Evolutionary conservation across 64 coral and sea anemone species (phyloP).

Genomic region (Stichodactyla mertensii): DNA sequence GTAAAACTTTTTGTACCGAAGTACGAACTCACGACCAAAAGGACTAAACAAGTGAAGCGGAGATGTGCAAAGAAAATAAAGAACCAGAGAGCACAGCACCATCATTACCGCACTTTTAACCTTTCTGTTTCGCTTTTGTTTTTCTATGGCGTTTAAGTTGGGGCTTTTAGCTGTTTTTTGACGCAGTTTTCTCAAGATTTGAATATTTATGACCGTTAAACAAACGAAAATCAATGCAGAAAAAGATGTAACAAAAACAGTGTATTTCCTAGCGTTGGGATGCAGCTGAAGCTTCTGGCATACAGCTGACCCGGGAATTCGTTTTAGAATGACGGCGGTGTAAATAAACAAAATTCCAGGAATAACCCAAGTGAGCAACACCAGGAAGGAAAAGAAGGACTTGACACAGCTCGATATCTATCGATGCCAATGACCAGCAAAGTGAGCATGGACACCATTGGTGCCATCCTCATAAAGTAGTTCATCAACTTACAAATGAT

Average conservation of each 20-base stretch:
- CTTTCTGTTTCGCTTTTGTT: not conserved
- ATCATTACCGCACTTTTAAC: not conserved
- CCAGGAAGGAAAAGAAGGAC: not conserved
- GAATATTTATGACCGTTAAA: not conserved
- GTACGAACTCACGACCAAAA: not conserved
- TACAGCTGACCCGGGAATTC: not conserved
- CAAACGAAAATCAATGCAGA: not conserved
- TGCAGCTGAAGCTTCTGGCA: not conserved
- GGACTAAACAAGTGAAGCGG: not conserved
- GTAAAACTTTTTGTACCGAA: not conserved
- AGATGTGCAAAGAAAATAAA: not conserved
- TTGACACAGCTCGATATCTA: conserved; percentile 3
- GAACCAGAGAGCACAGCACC: not conserved
- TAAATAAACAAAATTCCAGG: not conserved
- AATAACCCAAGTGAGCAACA: not conserved
- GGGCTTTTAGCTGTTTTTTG: not conserved
- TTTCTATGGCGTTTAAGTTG: not conserved
- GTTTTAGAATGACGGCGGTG: not conserved
- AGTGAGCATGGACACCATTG: not conserved
- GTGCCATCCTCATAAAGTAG: not conserved
- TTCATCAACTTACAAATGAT: not conserved
- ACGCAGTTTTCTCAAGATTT: not conserved
- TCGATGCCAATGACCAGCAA: not conserved
- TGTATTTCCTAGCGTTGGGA: not conserved
- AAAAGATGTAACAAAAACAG: not conserved